phyloP scores from a whole-genome alignment of 2,113 vertebrate species.

The Leiothrix lutea region DNA sequence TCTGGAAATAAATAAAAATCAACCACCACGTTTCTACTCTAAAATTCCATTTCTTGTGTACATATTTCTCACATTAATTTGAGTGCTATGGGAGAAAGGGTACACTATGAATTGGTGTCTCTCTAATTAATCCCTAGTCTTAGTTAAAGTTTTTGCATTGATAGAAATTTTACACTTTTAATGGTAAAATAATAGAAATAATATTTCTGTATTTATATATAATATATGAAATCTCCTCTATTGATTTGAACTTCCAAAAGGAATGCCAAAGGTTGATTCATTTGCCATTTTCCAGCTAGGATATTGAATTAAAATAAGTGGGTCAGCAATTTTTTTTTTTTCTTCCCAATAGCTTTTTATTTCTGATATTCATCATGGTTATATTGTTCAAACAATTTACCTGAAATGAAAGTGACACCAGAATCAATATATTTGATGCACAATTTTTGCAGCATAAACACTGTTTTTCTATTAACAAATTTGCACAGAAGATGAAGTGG shows the following conservation, averaged over 20 bases:
- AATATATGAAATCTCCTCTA: conserved; percentile 72
- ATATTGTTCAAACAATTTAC: conserved; percentile 87
- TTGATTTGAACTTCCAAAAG: conserved; percentile 78
- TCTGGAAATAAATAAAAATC: neutral
- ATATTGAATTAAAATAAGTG: conserved; percentile 67
- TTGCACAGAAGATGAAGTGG: conserved; percentile 66
- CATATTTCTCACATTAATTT: neutral
- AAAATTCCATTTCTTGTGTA: neutral
- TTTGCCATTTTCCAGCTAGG: conserved; percentile 60
- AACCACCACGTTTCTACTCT: neutral
- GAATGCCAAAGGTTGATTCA: conserved; percentile 68
- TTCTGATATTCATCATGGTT: conserved; percentile 87
- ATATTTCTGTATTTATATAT: conserved; percentile 64
- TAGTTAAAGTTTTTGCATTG: neutral
- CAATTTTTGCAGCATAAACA: conserved; percentile 88
- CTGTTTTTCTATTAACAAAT: conserved; percentile 74
- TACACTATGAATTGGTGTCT: neutral
- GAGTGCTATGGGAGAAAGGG: neutral
- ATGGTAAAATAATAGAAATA: conserved; percentile 4
- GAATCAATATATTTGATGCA: conserved; percentile 86
- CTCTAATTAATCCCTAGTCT: neutral
- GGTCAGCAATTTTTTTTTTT: conserved; percentile 85
- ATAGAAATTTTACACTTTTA: neutral
- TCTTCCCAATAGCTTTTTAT: conserved; percentile 71
- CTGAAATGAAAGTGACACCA: conserved; percentile 80